These are phyloP conservation scores for Pungitius pungitius DNA, from an alignment of 2,113 vertebrate species.

Conservation along the genomic window DNA sequence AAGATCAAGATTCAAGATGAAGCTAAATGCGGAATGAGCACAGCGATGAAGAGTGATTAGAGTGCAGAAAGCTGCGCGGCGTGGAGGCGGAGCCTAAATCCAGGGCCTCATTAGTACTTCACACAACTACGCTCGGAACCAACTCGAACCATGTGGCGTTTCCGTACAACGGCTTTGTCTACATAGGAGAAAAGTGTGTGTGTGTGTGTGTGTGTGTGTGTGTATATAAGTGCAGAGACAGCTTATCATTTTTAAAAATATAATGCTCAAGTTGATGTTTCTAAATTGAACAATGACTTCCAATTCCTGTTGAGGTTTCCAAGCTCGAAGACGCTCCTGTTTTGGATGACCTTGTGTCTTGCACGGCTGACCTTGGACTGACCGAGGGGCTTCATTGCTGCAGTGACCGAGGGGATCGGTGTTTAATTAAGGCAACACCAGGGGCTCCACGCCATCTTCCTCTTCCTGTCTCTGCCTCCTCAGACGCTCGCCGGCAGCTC, in stretches of 20 bases:
- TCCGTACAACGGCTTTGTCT: no score
- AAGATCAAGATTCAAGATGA: not conserved
- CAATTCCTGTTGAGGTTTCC: slow-evolving; percentile 7
- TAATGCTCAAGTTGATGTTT: no score
- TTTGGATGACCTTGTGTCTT: slow-evolving; percentile 16
- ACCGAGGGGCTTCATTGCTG: slow-evolving; percentile 17
- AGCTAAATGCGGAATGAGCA: not conserved
- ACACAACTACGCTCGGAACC: no score
- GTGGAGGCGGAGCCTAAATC: not conserved
- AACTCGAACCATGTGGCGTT: no score
- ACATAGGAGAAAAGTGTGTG: no score
- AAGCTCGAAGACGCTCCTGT: slow-evolving; percentile 7
- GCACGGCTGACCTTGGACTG: slow-evolving; percentile 21
- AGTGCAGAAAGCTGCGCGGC: not conserved
- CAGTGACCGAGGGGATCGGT: slow-evolving; percentile 43
- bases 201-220: no score
- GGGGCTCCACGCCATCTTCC: slow-evolving; percentile 26
- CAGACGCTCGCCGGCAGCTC: slow-evolving; percentile 45
- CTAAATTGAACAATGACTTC: not conserved
- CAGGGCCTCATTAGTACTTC: no score
- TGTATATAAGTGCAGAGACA: no score
- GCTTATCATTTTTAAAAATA: no score
- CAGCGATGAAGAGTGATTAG: not conserved
- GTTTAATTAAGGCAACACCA: slow-evolving; percentile 61
- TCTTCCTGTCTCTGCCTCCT: slow-evolving; percentile 46